These are phyloP conservation scores for Adelosebastes latens DNA, from an alignment of 2,797 vertebrate species.

Conservation along the genomic window DNA sequence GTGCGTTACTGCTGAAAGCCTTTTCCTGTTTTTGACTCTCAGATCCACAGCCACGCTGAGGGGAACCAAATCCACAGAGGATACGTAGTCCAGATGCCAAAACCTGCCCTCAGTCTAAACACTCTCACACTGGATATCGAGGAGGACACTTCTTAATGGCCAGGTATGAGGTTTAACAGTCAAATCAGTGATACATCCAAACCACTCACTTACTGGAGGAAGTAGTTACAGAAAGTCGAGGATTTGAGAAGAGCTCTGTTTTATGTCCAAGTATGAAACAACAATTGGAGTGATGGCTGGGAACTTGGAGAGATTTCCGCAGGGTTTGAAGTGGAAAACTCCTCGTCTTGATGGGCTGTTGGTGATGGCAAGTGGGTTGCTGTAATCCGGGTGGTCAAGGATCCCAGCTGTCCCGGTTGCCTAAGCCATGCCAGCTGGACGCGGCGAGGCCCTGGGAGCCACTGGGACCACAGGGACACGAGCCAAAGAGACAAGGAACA, in stretches of 20 bases:
- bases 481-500: constrained; percentile 40
- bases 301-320: constrained; percentile 50
- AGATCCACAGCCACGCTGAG: constrained; percentile 27
- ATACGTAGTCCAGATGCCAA: constrained; percentile 31
- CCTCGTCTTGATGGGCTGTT: constrained; percentile 65
- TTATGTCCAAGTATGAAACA: constrained; percentile 63
- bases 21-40: not conserved
- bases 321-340: constrained; percentile 60
- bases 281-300: constrained; percentile 51
- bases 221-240: constrained; percentile 45
- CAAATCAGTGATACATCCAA: constrained; percentile 35
- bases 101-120: constrained; percentile 47
- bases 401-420: constrained; percentile 71
- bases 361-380: constrained; percentile 59
- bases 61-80: constrained; percentile 41
- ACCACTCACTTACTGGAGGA: constrained; percentile 44
- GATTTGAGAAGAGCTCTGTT: constrained; percentile 55
- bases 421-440: constrained; percentile 70
- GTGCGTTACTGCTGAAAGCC: not conserved
- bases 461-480: constrained; percentile 42
- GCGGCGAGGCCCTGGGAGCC: constrained; percentile 48
- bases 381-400: constrained; percentile 73
- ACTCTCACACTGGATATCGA: constrained; percentile 37
- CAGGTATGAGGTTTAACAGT: constrained; percentile 42
- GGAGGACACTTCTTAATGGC: constrained; percentile 35